Evolutionary conservation across 2,888 invertebrate species (phyloP), one percentile per base, ranked within the genome.

Genomic region (Pilophorus perplexus): DNA sequence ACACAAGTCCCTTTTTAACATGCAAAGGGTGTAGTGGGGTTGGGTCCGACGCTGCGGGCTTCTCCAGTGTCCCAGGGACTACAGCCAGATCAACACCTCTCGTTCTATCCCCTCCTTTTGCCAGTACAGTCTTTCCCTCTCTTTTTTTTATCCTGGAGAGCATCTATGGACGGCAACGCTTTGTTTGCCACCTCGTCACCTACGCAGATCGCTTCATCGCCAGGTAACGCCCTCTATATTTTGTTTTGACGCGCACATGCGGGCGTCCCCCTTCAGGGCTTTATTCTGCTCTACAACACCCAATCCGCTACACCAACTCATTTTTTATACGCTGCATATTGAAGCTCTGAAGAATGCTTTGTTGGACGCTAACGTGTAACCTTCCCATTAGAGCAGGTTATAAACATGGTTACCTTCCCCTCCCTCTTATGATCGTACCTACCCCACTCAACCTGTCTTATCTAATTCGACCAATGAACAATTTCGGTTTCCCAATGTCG

Each of bases 1-100:
- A 72, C 71, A 70, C 71, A 71, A 71, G 72, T 73, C 73, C 72
- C 73, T 73, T 73, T 73, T 73, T 73, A 73, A 72, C 73, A 73
- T 73, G 73, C 73, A 73, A 73, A 73, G 71, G 72, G 70, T 67
- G 69, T 70, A 69, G 67, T 66, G 67, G 70, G 69, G 66, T 65
- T 57, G 66, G 68, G 71, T 72, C 73, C 73, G 73, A 71, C 72
- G 72, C 72, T 71, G 71, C 71, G 71, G 72, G 71, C 70, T 71
- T 69, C 72, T 69, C 70, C 69, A 72, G 70, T 69, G 69, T 73
- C 74, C 74, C 74, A 73, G 73, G 74, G 74, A 73, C 73, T 72
- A 71, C 71, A 72, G 73, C 72, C 72, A 73, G 74, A 73, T 73
- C 74, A 74, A 74, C 74, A 73, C 72, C 68, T 69, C 65, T 50